Base-by-base conservation (phyloP, 1,140 invertebrate genomes). In the Chelonus insularis region DNA sequence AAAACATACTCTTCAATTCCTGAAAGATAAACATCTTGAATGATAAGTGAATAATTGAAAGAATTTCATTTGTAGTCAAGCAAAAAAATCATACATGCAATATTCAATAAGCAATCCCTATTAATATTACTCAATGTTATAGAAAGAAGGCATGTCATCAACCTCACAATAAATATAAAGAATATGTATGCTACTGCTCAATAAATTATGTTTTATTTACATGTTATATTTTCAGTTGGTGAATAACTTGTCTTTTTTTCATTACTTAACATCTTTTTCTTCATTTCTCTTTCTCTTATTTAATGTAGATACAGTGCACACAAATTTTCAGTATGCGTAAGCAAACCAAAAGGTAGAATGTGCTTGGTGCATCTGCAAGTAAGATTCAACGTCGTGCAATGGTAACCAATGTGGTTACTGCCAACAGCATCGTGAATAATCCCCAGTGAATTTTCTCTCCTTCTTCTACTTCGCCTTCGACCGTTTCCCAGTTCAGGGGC, bases 281-380 rank as follows among this genome's bases (percentile, higher is more conserved):
- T 6, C 6, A n/a, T 32, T 32, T 52, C 50, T 12, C 12, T 52
- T 34, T 52, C 29, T 50, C 18, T 21, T 21, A 14, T 21, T 29
- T 14, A 14, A 25, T n/a, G n/a, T 50, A n/a, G 4, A 51, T 34
- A 51, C 11, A 51, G 23, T n/a, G 48, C 18, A 37, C 25, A 63
- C 50, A 63, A 63, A 63, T 63, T 63, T 63, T 59, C 62, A 52
- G 48, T 52, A 63, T 63, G 56, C 62, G 56, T 59, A 63, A 57
- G 47, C 54, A 41, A 57, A 57, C 47, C 57, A 48, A 57, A 62
- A 57, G 45, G 36, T 45, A 50, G 61, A 63, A 63, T 57, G 54
- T 59, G 50, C 41, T 41, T 36, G 18, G 16, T 43, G 14, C 34
- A 34, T 57, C 47, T 54, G 47, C 32, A 52, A 57, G 54, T 63